These are phyloP conservation scores for Phoeniculus purpureus DNA, from an alignment of 2,797 vertebrate genomes.

Conservation along the genomic window DNA sequence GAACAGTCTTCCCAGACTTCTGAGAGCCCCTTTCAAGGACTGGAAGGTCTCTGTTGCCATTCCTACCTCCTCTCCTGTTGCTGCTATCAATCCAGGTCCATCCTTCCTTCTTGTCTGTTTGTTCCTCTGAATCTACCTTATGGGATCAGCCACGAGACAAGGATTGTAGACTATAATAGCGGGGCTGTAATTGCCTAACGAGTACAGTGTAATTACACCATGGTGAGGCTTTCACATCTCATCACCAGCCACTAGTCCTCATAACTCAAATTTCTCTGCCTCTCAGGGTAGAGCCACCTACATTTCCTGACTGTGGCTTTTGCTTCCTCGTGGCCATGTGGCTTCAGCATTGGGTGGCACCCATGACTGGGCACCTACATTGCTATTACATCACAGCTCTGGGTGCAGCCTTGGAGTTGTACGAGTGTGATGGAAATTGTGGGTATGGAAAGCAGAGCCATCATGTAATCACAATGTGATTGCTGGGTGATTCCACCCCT, in stretches of 20 bases:
- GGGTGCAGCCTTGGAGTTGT: neutral
- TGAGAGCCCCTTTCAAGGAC: too few relatives aligned
- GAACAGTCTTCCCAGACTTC: too few relatives aligned
- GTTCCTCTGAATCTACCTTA: neutral
- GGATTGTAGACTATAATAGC: neutral
- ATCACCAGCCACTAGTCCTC: neutral
- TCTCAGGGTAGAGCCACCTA: neutral
- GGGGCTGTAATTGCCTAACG: conserved; percentile 36
- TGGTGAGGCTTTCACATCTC: conserved; percentile 34
- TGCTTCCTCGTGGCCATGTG: neutral
- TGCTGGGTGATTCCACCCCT: neutral
- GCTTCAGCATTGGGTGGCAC: neutral
- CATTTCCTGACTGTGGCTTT: neutral
- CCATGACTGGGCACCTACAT: neutral
- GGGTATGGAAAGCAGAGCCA: neutral
- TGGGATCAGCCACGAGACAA: neutral
- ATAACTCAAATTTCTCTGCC: neutral
- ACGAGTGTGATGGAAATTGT: neutral
- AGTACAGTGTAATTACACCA: neutral
- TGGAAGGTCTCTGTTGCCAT: neutral
- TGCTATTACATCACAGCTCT: neutral
- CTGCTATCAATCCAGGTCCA: neutral
- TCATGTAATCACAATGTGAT: neutral
- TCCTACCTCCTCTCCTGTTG: neutral
- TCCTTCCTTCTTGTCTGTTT: conserved; percentile 7